Evolutionary conservation across 2,113 vertebrate genomes (phyloP).

Genomic region (Caloenas nicobarica): DNA sequence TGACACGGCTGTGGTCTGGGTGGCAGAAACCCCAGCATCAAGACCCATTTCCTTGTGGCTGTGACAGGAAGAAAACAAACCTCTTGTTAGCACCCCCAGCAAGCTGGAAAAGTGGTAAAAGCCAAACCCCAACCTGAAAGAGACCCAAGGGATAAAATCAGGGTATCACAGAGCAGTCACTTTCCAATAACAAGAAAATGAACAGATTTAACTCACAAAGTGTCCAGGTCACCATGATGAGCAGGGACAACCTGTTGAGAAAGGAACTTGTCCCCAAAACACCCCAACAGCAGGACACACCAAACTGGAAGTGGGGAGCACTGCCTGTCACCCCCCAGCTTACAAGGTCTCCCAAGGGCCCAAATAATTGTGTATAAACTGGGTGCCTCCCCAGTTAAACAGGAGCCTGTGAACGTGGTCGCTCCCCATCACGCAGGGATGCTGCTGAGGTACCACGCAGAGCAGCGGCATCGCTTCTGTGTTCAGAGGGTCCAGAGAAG

Average conservation of each 20-base stretch:
- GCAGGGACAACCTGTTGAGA: neutral
- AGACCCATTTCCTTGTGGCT: neutral
- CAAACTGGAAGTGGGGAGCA: neutral
- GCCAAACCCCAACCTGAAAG: neutral
- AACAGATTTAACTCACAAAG: neutral
- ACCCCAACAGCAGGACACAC: neutral
- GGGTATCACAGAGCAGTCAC: neutral
- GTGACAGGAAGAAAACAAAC: neutral
- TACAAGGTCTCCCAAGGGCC: neutral
- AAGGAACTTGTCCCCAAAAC: accelerated
- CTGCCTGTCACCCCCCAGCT: neutral
- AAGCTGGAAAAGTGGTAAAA: neutral
- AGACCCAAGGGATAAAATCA: neutral
- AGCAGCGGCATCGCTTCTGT: neutral
- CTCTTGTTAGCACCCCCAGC: neutral
- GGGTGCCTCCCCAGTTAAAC: neutral
- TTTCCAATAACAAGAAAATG: neutral
- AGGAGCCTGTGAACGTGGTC: accelerated
- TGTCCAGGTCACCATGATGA: neutral
- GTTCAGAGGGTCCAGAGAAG: neutral
- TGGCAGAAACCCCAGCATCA: neutral
- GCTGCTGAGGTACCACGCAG: neutral
- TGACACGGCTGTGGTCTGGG: neutral
- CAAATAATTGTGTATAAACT: neutral
- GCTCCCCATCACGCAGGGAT: accelerated